Evolutionary conservation across 2,888 invertebrate genomes (phyloP).

Genomic region (Tinea semifulvella): DNA sequence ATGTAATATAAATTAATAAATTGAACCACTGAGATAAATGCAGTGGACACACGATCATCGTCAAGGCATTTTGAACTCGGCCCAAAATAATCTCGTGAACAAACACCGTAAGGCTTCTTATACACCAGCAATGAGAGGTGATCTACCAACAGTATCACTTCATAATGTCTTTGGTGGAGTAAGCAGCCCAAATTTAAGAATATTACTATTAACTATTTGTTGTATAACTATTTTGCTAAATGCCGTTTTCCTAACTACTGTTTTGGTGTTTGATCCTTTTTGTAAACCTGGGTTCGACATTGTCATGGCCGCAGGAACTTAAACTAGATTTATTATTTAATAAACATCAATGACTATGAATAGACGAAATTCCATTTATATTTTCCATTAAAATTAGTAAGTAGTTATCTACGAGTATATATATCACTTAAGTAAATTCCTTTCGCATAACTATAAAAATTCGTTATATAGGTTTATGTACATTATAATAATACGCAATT

Average conservation of each 20-base stretch:
- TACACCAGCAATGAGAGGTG: too few relatives aligned
- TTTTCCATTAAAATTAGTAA: conserved; percentile 11
- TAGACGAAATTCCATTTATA: conserved; percentile 4
- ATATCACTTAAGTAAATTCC: conserved; percentile 32
- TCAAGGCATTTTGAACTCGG: too few relatives aligned
- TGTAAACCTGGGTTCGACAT: conserved; percentile 47
- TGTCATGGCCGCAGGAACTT: conserved; percentile 60
- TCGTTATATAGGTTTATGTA: conserved; percentile 2
- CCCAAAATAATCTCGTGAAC: too few relatives aligned
- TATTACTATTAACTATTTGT: not conserved
- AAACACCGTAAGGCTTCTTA: too few relatives aligned
- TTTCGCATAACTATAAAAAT: conserved; percentile 33
- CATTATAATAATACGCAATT: too few relatives aligned
- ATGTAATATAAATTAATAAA: too few relatives aligned
- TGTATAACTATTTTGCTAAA: conserved; percentile 3
- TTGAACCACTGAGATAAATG: too few relatives aligned
- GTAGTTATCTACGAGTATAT: not conserved
- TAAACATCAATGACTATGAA: conserved; percentile 13
- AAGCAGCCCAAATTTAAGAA: too few relatives aligned
- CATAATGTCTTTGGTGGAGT: too few relatives aligned
- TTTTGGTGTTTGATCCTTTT: conserved; percentile 61
- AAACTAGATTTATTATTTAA: conserved; percentile 34
- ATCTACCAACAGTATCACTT: too few relatives aligned
- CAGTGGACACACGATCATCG: too few relatives aligned
- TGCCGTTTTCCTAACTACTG: conserved; percentile 47